phyloP scores from a whole-genome alignment of 2,888 invertebrate species.

The Apamea sordens region DNA sequence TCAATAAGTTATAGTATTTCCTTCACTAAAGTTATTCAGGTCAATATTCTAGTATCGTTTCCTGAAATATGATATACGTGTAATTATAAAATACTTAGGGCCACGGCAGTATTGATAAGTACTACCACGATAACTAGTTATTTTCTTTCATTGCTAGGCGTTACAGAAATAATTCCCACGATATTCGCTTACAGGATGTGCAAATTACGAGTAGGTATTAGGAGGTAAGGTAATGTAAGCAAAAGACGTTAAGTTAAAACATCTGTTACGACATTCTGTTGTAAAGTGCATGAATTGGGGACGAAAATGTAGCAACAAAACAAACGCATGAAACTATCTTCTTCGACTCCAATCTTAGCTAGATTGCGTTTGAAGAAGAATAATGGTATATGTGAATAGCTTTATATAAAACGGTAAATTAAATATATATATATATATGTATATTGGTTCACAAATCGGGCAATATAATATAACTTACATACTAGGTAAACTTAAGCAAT shows the following conservation, averaged over 20 bases:
- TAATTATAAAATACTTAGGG: constrained; percentile 41
- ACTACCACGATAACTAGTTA: constrained; percentile 35
- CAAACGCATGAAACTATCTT: neutral
- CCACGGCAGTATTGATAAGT: constrained; percentile 35
- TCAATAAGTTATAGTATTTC: constrained; percentile 29
- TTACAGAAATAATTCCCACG: constrained; percentile 49
- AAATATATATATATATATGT: too few relatives aligned
- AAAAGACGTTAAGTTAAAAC: constrained; percentile 27
- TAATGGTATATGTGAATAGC: neutral
- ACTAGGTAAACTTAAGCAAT: too few relatives aligned
- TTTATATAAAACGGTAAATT: neutral
- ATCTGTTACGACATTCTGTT: constrained; percentile 22
- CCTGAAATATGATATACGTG: constrained; percentile 42
- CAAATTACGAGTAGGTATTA: constrained; percentile 36
- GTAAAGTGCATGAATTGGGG: neutral
- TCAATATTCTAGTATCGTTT: constrained; percentile 44
- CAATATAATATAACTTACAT: too few relatives aligned
- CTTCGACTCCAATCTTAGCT: neutral
- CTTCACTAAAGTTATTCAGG: constrained; percentile 43
- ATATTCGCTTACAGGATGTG: constrained; percentile 48
- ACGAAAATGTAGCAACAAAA: constrained; percentile 26
- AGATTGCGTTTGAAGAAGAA: neutral
- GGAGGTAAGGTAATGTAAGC: neutral
- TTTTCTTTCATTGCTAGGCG: constrained; percentile 48
- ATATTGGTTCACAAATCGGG: too few relatives aligned